phyloP scores from a whole-genome alignment of 2,113 vertebrate species.

The Lipotes vexillifer region DNA sequence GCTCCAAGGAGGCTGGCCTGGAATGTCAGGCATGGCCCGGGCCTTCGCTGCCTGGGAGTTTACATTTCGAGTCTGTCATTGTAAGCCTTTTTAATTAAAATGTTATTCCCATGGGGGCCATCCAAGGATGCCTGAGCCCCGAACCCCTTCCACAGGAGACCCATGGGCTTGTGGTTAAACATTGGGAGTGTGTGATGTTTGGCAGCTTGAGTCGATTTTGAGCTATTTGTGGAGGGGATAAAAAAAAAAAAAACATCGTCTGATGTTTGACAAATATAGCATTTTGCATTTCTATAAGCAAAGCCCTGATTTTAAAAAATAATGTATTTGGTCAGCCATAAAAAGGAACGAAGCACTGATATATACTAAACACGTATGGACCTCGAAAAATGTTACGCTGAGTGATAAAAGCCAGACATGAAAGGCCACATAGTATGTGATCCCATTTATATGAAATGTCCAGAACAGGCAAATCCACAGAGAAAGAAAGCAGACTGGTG shows the following conservation, averaged over 20 bases:
- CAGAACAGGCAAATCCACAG: neutral
- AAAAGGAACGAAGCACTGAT: neutral
- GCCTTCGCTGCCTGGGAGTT: slow-evolving; percentile 69
- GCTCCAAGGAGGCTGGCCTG: slow-evolving; percentile 81
- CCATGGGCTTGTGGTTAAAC: slow-evolving; percentile 1
- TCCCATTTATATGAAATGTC: neutral
- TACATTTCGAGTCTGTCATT: slow-evolving; percentile 72
- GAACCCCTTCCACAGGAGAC: slow-evolving; percentile 41
- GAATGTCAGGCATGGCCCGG: slow-evolving; percentile 83
- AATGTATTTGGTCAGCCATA: neutral
- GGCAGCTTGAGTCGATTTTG: slow-evolving; percentile 60
- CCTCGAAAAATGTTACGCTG: fast-evolving
- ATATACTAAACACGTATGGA: fast-evolving
- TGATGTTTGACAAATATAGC: slow-evolving; percentile 64
- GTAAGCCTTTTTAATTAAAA: slow-evolving; percentile 75
- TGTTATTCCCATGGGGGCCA: slow-evolving; percentile 19
- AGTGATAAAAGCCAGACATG: neutral
- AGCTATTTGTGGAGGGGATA: slow-evolving; percentile 64
- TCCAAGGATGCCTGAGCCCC: slow-evolving; percentile 31
- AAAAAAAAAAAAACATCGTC: slow-evolving; percentile 34
- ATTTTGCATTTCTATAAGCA: slow-evolving; percentile 42
- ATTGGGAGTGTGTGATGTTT: slow-evolving; percentile 42
- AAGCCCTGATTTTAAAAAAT: slow-evolving; percentile 35
- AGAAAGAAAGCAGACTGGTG: fast-evolving
- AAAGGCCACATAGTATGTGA: neutral